These are phyloP conservation scores for Scatophagus argus DNA, from an alignment of 2,113 vertebrate genomes.

Conservation along the genomic window DNA sequence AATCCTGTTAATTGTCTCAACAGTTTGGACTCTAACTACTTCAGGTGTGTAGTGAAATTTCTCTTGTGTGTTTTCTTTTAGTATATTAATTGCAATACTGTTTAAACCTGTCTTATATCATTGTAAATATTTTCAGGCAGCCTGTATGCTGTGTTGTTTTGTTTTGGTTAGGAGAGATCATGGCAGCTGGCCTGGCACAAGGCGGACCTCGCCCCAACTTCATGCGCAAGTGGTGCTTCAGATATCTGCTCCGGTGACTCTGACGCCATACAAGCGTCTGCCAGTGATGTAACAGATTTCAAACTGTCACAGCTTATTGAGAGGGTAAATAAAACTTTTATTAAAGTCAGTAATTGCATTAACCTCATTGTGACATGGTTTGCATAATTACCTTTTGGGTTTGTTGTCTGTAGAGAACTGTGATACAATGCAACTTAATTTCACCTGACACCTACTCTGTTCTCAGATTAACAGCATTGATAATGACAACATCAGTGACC, in stretches of 20 bases:
- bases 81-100: not conserved
- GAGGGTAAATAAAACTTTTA: slow-evolving; percentile 13
- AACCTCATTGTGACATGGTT: not conserved
- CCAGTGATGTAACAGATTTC: slow-evolving; percentile 17
- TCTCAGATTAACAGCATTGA: not conserved
- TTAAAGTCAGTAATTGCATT: slow-evolving; percentile 1
- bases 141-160: not conserved
- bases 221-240: slow-evolving; percentile 8
- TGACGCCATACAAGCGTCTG: slow-evolving; percentile 5
- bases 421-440: too few species aligned
- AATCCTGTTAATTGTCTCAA: too few species aligned
- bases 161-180: slow-evolving; percentile 8
- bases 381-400: slow-evolving; percentile 1
- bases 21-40: not conserved
- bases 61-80: not conserved
- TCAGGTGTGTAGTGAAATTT: slow-evolving; percentile 2
- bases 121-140: slow-evolving; percentile 4
- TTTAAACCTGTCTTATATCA: not conserved
- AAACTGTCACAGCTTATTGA: slow-evolving; percentile 11
- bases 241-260: slow-evolving; percentile 1
- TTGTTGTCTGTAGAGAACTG: not conserved
- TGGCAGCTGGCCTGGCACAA: slow-evolving; percentile 13
- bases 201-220: too few species aligned
- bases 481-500: slow-evolving; percentile 10
- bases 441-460: slow-evolving; percentile 1